A percentile compares a stretch with the other conserved stretches of the same genome.
Evolutionary conservation across 2,888 invertebrate species (phyloP).

Genomic region (Himalopsyche kuldschensis): DNA sequence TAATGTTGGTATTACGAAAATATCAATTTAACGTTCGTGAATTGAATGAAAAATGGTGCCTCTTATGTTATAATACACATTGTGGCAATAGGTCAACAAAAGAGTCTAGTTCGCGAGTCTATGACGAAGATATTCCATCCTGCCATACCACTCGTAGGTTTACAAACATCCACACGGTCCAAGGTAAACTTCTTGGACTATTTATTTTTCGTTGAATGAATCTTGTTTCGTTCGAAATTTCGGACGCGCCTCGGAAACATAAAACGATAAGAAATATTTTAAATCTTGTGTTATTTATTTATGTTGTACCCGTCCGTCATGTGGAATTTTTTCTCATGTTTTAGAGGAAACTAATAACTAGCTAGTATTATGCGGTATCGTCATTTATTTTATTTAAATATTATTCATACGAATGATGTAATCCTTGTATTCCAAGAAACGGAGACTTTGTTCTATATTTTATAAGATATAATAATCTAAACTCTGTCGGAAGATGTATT

Average conservation of each 20-base stretch:
- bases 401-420: not conserved
- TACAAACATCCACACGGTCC: not conserved
- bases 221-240: not conserved
- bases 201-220: slow-evolving; percentile 20
- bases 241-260: not conserved
- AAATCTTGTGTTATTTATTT: not conserved
- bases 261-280: not conserved
- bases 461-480: not conserved
- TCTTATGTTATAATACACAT: not conserved
- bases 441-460: not conserved
- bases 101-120: not conserved
- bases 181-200: slow-evolving; percentile 14
- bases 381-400: not conserved
- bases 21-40: too few species aligned
- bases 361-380: not conserved
- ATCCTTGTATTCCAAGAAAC: not conserved
- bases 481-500: not conserved
- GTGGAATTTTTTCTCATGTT: not conserved
- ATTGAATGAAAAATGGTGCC: too few species aligned
- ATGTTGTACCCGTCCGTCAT: not conserved
- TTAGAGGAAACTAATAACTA: not conserved
- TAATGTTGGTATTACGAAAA: too few species aligned
- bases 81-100: not conserved
- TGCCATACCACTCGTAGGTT: not conserved
- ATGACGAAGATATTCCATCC: not conserved